phyloP scores from a whole-genome alignment of 2,888 invertebrate genomes.

The Cyclophora punctaria region DNA sequence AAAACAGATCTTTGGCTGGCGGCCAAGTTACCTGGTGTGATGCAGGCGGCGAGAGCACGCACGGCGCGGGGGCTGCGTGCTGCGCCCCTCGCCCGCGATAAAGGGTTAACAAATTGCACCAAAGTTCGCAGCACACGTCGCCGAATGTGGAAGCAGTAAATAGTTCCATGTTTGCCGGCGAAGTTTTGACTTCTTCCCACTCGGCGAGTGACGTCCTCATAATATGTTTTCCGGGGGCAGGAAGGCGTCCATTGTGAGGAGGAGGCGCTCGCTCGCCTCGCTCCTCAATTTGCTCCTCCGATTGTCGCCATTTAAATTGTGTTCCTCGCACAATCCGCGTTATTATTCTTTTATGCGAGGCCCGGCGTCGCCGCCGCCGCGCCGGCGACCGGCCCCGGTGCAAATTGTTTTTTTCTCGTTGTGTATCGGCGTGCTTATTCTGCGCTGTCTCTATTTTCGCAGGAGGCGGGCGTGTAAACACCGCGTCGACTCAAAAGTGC shows the following conservation, averaged over 20 bases:
- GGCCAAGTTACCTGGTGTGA: conserved; percentile 64
- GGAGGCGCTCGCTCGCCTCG: conserved; percentile 27
- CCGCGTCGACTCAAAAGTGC: conserved; percentile 50
- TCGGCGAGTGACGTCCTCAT: conserved; percentile 57
- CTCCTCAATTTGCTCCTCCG: conserved; percentile 42
- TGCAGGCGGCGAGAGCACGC: conserved; percentile 33
- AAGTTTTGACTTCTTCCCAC: conserved; percentile 68
- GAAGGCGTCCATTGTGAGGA: conserved; percentile 40
- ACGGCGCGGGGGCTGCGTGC: conserved; percentile 22
- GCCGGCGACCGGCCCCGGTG: conserved; percentile 25
- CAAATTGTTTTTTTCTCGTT: conserved; percentile 45
- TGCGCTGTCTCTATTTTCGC: conserved; percentile 48
- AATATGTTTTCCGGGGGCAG: conserved; percentile 47
- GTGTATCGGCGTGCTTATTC: conserved; percentile 39
- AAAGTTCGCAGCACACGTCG: conserved; percentile 64
- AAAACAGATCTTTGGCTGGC: conserved; percentile 70
- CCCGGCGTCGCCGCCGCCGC: conserved; percentile 12
- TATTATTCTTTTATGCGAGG: conserved; percentile 54
- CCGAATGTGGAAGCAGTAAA: conserved; percentile 63
- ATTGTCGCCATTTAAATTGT: conserved; percentile 66
- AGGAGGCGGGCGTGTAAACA: conserved; percentile 50
- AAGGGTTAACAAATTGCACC: conserved; percentile 69
- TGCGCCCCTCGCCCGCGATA: conserved; percentile 44
- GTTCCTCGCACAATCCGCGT: conserved; percentile 52
- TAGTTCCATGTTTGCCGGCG: conserved; percentile 60